Evolutionary conservation across 2,797 vertebrate genomes (phyloP).

Genomic region (Podarcis lilfordi): DNA sequence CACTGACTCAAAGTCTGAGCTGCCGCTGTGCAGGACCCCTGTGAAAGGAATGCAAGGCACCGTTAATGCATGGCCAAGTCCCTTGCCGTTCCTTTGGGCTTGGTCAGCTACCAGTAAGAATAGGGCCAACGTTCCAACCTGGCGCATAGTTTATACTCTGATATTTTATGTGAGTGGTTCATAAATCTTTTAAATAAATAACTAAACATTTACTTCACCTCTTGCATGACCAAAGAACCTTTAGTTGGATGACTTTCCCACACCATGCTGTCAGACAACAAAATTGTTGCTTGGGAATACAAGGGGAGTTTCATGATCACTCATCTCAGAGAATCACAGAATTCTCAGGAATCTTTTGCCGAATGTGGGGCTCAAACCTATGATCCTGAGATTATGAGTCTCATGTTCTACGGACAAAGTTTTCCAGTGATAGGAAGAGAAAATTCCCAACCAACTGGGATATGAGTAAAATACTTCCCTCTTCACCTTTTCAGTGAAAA

Average conservation of each 20-base stretch:
- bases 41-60: slow-evolving; percentile 23
- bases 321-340: no score
- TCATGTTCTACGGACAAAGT: no score
- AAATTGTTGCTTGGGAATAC: not conserved
- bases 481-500: no score
- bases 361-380: no score
- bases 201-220: not conserved
- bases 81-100: not conserved
- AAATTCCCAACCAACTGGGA: no score
- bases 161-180: no score
- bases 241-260: not conserved
- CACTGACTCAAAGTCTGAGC: slow-evolving; percentile 91
- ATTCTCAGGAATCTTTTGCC: no score
- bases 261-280: not conserved
- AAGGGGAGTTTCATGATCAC: not conserved
- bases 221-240: not conserved
- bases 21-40: slow-evolving; percentile 89
- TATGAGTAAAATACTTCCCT: no score
- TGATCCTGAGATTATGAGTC: no score
- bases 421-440: no score
- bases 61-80: not conserved
- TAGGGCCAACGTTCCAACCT: not conserved
- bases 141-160: no score
- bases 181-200: no score
- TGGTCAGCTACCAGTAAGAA: not conserved